Conservation (phyloP, 2,113 vertebrate genomes). For the Ramphastos sulfuratus region DNA sequence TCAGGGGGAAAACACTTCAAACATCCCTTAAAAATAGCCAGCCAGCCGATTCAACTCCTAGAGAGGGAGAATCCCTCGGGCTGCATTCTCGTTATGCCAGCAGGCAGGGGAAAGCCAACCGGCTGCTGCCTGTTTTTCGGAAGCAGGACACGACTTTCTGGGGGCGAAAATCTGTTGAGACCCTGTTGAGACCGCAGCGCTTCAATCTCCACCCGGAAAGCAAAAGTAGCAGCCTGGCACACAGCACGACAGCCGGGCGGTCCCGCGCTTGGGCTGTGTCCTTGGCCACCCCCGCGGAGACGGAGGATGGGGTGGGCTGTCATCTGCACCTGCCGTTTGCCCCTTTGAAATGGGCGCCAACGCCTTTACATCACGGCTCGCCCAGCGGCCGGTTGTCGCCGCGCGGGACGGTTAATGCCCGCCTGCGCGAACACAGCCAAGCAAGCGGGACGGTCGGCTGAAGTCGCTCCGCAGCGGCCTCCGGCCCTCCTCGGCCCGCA, state of each 20-base stretch:
- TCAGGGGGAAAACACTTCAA: neutral
- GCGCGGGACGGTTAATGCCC: neutral
- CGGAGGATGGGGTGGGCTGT: too few relatives aligned
- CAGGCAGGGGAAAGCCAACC: neutral
- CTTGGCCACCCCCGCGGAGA: too few relatives aligned
- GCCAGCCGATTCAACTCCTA: neutral
- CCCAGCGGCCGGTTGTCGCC: neutral
- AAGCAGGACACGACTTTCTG: neutral
- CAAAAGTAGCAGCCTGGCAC: rapidly evolving
- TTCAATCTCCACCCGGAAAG: rapidly evolving
- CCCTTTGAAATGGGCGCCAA: neutral
- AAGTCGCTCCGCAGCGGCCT: neutral
- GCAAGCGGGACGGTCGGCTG: rapidly evolving
- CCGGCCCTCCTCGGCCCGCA: neutral
- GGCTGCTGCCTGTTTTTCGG: rapidly evolving
- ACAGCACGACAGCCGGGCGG: neutral
- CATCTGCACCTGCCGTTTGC: neutral
- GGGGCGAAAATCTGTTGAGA: rapidly evolving
- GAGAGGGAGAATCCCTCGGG: neutral
- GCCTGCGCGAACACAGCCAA: neutral
- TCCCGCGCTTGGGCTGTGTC: neutral
- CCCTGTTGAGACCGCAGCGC: too few relatives aligned
- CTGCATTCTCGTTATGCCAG: neutral
- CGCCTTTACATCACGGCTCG: neutral
- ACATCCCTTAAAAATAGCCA: neutral